phyloP scores from a whole-genome alignment of 1,140 invertebrate species.

The Vanessa atalanta region DNA sequence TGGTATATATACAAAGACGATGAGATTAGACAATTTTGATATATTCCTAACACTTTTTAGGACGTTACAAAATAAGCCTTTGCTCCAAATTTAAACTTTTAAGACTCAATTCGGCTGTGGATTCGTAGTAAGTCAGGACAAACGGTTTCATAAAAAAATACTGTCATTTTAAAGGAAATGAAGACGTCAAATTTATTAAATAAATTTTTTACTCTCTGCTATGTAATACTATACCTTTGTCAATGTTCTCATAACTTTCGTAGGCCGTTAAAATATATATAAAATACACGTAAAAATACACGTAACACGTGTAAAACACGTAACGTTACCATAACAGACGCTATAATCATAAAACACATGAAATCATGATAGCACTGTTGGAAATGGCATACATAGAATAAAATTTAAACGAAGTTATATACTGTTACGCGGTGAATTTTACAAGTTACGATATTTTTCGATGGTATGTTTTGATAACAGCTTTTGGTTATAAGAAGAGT shows the following conservation, averaged over 20 bases:
- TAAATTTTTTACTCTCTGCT: too few relatives aligned
- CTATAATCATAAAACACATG: constrained; percentile 24
- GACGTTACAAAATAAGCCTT: too few relatives aligned
- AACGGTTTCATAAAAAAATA: too few relatives aligned
- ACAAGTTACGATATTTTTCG: not conserved
- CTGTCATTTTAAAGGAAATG: too few relatives aligned
- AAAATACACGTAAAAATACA: constrained; percentile 16
- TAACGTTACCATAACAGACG: constrained; percentile 15
- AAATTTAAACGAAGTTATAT: constrained; percentile 7
- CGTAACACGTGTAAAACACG: constrained; percentile 10
- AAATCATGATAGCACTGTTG: constrained; percentile 16
- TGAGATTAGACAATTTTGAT: too few relatives aligned
- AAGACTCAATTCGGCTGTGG: too few relatives aligned
- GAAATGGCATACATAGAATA: constrained; percentile 6
- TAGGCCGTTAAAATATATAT: not conserved
- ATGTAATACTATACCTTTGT: not conserved
- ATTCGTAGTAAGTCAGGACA: too few relatives aligned
- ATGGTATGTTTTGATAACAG: not conserved
- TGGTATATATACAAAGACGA: too few relatives aligned
- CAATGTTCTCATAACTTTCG: not conserved
- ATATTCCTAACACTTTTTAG: too few relatives aligned
- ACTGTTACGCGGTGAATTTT: not conserved
- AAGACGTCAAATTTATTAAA: too few relatives aligned
- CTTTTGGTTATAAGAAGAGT: not conserved
- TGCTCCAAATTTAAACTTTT: too few relatives aligned